Conservation (phyloP, 2,888 invertebrate genomes). For the Drosophila lacicola region DNA sequence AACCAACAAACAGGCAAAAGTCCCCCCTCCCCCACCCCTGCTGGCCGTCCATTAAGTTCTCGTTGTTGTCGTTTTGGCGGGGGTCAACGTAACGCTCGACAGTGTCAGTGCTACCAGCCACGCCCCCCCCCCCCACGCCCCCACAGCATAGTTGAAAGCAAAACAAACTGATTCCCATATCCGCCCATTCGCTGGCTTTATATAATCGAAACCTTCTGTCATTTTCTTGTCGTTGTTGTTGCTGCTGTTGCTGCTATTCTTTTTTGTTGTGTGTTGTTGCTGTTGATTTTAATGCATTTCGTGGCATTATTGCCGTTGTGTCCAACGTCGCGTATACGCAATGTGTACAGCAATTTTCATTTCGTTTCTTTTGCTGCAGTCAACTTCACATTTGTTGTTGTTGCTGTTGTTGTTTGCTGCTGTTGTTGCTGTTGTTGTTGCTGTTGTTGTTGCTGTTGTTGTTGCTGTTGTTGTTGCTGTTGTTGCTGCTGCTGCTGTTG, state of each 20-base stretch:
- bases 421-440: slow-evolving; percentile 21
- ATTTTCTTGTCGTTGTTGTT: slow-evolving; percentile 63
- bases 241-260: slow-evolving; percentile 7
- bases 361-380: slow-evolving; percentile 29
- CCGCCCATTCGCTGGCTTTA: slow-evolving; percentile 51
- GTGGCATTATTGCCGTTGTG: slow-evolving; percentile 67
- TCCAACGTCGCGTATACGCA: slow-evolving; percentile 73
- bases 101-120: slow-evolving; percentile 68
- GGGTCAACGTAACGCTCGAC: slow-evolving; percentile 68
- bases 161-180: slow-evolving; percentile 30
- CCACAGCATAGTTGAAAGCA: neutral
- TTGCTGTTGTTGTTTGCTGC: slow-evolving; percentile 13
- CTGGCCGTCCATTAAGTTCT: slow-evolving; percentile 26
- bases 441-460: slow-evolving; percentile 11
- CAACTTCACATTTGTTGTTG: slow-evolving; percentile 16
- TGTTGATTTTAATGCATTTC: slow-evolving; percentile 63
- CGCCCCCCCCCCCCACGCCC: neutral
- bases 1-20: slow-evolving; percentile 35
- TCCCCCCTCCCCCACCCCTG: slow-evolving; percentile 1
- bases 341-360: slow-evolving; percentile 52
- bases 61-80: slow-evolving; percentile 40
- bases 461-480: slow-evolving; percentile 36
- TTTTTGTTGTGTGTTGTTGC: slow-evolving; percentile 16
- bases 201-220: slow-evolving; percentile 76
- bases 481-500: slow-evolving; percentile 28